These are phyloP conservation scores for Pongo abelii DNA, from an alignment of 2,113 vertebrate genomes.

Conservation along the genomic window DNA sequence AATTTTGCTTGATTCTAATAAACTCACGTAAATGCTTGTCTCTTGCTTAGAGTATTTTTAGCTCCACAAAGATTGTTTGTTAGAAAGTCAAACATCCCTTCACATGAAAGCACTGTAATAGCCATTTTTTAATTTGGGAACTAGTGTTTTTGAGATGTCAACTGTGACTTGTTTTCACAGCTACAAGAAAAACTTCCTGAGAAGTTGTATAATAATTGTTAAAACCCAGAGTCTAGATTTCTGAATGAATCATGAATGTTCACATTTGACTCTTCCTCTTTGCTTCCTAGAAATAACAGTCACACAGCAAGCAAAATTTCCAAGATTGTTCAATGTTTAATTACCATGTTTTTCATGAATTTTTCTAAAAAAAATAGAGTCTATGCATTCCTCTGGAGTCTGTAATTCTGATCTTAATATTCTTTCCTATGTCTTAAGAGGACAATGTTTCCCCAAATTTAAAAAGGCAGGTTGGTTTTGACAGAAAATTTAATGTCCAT, in stretches of 20 bases:
- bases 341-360: not conserved
- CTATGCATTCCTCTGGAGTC: too few relatives aligned
- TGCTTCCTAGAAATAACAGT: not conserved
- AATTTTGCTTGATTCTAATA: not conserved
- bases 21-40: not conserved
- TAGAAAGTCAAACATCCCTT: not conserved
- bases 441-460: not conserved
- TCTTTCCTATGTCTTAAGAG: not conserved
- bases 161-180: not conserved
- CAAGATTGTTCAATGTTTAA: not conserved
- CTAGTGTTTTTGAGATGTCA: not conserved
- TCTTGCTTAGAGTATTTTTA: slow-evolving; percentile 3
- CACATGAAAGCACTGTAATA: not conserved
- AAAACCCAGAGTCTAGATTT: not conserved
- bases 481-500: not conserved
- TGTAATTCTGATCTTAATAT: not conserved
- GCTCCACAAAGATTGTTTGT: not conserved
- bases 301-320: slow-evolving; percentile 17
- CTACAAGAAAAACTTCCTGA: not conserved
- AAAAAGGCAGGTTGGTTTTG: not conserved
- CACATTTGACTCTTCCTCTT: not conserved
- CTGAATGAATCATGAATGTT: not conserved
- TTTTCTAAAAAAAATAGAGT: not conserved
- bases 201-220: not conserved
- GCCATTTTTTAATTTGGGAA: not conserved